Evolutionary conservation across 2,113 vertebrate genomes (phyloP), one percentile per base, ranked within the genome.

Genomic region (Siniperca knerii): DNA sequence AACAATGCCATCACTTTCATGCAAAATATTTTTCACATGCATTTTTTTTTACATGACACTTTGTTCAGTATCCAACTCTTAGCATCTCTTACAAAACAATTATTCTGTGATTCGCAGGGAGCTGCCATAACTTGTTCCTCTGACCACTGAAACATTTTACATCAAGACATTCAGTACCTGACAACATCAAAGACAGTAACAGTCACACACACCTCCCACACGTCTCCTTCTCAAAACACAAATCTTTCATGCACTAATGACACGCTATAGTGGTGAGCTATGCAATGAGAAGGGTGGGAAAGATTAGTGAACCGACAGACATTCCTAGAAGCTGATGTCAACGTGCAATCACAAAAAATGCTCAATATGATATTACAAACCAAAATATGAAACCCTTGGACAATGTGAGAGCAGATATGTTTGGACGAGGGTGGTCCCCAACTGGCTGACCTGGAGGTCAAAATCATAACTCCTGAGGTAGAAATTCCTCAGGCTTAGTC

Each of bases 321-420:
- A 95, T 96, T 96, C 94, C 91, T 89, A 11, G 54, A 67, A 75
- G 81, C 88, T 96, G 94, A 95, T 90, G 93, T 95, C 93, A 95
- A 69, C 50, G 33, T 65, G 11, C 67, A 62, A 90, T 92, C 84
- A 72, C 77, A 77, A 81, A 91, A 91, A 89, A 68, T 66, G 64
- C 88, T 90, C 83, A 86, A 88, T 92, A 88, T 88, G 89, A 89
- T 85, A 79, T 92, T 87, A 85, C 66, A n/a, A 94, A 92, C 72
- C 86, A 82, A 89, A 93, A 91, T 78, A 91, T 87, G 79, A 91
- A 89, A 67, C 62, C 60, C 35, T 76, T 8, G 67, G 82, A 85
- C 89, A 90, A 89, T 61, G 85, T 93, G 91, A 92, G 83, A 91
- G 81, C 50, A 86, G 92, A 92, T 93, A 89, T 84, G 89, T 89